These are phyloP conservation scores for Globia sparganii DNA, from an alignment of 2,888 invertebrate species.

Conservation along the genomic window DNA sequence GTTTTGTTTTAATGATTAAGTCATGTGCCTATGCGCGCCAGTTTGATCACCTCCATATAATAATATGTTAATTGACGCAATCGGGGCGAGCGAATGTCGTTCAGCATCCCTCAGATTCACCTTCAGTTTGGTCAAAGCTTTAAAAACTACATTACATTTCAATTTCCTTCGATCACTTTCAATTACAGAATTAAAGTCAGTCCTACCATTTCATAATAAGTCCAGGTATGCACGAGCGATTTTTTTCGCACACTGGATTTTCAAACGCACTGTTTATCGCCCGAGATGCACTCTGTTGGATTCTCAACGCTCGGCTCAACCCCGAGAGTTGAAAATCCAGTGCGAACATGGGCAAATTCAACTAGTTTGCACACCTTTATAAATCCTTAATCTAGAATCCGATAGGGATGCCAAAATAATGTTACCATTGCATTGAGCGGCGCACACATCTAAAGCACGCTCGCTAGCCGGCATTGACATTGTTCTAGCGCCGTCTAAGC, in stretches of 20 bases:
- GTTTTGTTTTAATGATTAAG: neutral
- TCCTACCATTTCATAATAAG: neutral
- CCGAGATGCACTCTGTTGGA: neutral
- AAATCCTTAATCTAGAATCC: constrained; percentile 92
- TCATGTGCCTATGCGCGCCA: neutral
- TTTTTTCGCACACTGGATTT: no score
- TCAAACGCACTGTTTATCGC: no score
- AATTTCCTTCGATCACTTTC: neutral
- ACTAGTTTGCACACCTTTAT: constrained; percentile 86
- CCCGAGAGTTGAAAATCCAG: neutral
- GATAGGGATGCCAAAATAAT: constrained; percentile 92
- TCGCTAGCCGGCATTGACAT: constrained; percentile 91
- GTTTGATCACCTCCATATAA: neutral
- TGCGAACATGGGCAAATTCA: constrained; percentile 61
- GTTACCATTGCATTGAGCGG: constrained; percentile 89
- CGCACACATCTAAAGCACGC: constrained; percentile 92
- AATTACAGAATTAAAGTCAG: neutral
- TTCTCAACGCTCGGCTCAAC: neutral
- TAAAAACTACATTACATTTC: neutral
- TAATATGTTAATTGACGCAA: neutral
- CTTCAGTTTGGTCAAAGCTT: neutral
- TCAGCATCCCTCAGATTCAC: neutral
- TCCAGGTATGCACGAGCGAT: no score
- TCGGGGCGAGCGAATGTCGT: neutral
- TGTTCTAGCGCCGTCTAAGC: constrained; percentile 85